Percentiles rank a stretch among this genome's conserved stretches.
These are phyloP conservation scores for Aegithalos caudatus DNA, from an alignment of 2,113 vertebrate genomes.

Conservation along the genomic window DNA sequence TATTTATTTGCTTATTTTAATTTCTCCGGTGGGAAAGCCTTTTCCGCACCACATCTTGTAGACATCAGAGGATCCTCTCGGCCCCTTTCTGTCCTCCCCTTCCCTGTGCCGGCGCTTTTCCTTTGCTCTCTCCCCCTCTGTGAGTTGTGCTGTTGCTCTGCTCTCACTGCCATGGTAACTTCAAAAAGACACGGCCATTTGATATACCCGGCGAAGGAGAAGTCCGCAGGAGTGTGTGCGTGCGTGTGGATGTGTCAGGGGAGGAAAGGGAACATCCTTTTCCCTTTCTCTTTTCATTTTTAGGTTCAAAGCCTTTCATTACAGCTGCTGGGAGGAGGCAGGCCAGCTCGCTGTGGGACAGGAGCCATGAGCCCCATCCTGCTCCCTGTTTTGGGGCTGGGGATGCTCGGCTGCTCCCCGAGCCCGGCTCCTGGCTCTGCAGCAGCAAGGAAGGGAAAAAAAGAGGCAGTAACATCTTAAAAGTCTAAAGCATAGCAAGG, in stretches of 20 bases:
- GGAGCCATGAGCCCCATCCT: fast-evolving
- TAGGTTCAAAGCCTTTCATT: neutral
- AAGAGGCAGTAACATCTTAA: neutral
- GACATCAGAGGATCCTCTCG: constrained; percentile 21
- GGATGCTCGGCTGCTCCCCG: neutral
- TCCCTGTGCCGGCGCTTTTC: neutral
- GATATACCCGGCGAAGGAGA: neutral
- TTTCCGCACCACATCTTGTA: neutral
- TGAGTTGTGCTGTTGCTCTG: neutral
- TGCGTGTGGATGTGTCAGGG: neutral
- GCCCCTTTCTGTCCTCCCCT: neutral
- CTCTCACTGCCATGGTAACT: constrained; percentile 46
- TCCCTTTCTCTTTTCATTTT: constrained; percentile 7
- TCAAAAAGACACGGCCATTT: constrained; percentile 46
- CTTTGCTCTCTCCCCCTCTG: neutral
- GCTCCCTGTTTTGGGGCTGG: neutral
- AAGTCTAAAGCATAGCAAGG: neutral
- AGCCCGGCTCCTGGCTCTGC: neutral
- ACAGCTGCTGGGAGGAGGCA: neutral
- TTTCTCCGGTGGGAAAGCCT: neutral
- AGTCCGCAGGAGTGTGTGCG: neutral
- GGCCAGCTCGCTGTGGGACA: neutral
- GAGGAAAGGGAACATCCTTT: neutral
- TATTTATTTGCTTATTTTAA: constrained; percentile 66
- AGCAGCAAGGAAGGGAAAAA: fast-evolving